These are phyloP conservation scores for Melinopterus prodromus DNA, from an alignment of 2,888 invertebrate genomes.

Conservation along the genomic window DNA sequence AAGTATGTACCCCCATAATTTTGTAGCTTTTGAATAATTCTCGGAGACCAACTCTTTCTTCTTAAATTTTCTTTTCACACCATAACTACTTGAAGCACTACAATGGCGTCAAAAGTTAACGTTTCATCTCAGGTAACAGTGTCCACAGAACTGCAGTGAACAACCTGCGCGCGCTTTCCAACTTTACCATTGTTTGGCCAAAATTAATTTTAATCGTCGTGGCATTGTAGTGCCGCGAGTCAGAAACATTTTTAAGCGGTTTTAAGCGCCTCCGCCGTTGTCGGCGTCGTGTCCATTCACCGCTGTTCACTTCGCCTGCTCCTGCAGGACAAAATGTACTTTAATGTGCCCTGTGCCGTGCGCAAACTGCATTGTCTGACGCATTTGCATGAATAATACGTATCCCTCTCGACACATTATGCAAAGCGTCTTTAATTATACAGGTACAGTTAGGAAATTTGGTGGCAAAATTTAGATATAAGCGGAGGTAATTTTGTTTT, in stretches of 20 bases:
- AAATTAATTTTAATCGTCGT: neutral
- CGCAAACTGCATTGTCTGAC: conserved; percentile 4
- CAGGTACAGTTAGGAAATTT: neutral
- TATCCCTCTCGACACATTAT: neutral
- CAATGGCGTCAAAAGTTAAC: too few relatives aligned
- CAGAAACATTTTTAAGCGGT: neutral
- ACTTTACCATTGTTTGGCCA: neutral
- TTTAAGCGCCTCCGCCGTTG: neutral
- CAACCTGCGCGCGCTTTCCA: neutral
- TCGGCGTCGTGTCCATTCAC: neutral
- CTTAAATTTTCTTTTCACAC: too few relatives aligned
- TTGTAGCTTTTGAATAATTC: too few relatives aligned
- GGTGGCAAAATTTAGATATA: neutral
- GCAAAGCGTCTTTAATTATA: neutral
- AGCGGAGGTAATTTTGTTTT: neutral
- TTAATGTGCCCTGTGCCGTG: neutral
- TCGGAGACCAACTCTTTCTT: too few relatives aligned
- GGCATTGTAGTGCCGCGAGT: neutral
- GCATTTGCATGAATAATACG: neutral
- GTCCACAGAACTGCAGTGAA: neutral
- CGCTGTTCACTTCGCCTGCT: neutral
- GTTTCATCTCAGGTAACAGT: neutral
- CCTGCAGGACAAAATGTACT: neutral
- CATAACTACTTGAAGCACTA: too few relatives aligned
- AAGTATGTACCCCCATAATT: too few relatives aligned